Percentiles rank a stretch among this genome's conserved stretches.
Evolutionary conservation across 2,888 invertebrate species (phyloP).

Genomic region (Galeruca laticollis): DNA sequence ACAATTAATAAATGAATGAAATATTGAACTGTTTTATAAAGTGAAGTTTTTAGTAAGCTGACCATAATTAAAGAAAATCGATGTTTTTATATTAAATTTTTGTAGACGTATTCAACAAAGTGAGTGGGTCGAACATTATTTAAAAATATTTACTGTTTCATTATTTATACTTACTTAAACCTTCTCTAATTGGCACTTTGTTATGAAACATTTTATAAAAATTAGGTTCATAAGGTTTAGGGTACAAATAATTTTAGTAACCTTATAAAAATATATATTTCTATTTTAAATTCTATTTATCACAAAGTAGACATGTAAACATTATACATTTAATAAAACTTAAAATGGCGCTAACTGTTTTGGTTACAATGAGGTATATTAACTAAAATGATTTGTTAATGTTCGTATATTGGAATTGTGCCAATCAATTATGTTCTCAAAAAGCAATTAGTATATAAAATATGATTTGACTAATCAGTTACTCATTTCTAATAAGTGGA

Average conservation of each 20-base stretch:
- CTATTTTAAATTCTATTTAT: conserved; percentile 19
- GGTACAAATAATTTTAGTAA: conserved; percentile 14
- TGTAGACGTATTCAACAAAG: no score
- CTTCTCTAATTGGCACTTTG: neutral
- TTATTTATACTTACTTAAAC: conserved; percentile 4
- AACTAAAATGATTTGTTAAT: conserved; percentile 14
- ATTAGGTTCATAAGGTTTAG: conserved; percentile 3
- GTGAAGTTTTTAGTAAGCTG: no score
- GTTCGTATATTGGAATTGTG: neutral
- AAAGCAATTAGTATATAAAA: neutral
- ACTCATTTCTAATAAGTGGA: neutral
- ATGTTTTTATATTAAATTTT: no score
- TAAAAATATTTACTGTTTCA: neutral
- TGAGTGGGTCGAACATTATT: neutral
- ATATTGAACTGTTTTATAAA: no score
- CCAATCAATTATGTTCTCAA: neutral
- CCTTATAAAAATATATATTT: conserved; percentile 25
- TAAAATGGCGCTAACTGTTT: conserved; percentile 13
- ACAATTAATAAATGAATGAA: no score
- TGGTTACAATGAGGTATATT: conserved; percentile 30
- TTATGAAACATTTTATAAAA: neutral
- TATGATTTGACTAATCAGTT: neutral
- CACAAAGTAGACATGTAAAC: conserved; percentile 21
- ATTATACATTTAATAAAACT: conserved; percentile 2
- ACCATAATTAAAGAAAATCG: no score